Percentiles rank a stretch among this genome's conserved stretches.
phyloP scores from a whole-genome alignment of 2,797 vertebrate genomes.

The Cuniculus paca region DNA sequence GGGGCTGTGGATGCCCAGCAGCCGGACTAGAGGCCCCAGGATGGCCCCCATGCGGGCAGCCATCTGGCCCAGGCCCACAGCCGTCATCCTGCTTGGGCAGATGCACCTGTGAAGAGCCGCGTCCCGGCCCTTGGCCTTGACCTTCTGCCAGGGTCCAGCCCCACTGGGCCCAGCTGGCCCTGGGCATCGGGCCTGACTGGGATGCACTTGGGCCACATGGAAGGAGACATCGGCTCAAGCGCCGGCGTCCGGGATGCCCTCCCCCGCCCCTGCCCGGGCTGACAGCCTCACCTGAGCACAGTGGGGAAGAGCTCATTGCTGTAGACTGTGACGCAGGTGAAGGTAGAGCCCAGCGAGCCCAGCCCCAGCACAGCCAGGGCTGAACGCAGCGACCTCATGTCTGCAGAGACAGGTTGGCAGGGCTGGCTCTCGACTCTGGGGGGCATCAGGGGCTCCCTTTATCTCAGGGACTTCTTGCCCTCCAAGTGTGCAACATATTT shows the following conservation, averaged over 20 bases:
- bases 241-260: background rate
- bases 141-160: background rate
- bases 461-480: no score
- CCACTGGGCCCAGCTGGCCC: background rate
- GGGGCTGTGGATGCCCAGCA: constrained; percentile 80
- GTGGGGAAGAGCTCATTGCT: constrained; percentile 83
- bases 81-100: constrained; percentile 89
- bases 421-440: background rate
- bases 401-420: constrained; percentile 46
- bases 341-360: constrained; percentile 38
- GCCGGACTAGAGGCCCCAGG: constrained; percentile 91
- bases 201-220: background rate
- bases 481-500: background rate
- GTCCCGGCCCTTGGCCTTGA: background rate
- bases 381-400: constrained; percentile 69
- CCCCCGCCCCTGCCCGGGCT: background rate
- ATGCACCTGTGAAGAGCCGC: background rate
- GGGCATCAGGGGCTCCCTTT: background rate
- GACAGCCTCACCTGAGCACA: constrained; percentile 74
- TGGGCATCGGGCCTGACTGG: background rate
- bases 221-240: background rate
- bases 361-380: constrained; percentile 78
- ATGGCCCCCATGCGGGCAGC: constrained; percentile 90
- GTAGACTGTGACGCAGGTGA: constrained; percentile 73
- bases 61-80: constrained; percentile 91